phyloP scores from a whole-genome alignment of 2,113 vertebrate species.

The Rhinolophus ferrumequinum region DNA sequence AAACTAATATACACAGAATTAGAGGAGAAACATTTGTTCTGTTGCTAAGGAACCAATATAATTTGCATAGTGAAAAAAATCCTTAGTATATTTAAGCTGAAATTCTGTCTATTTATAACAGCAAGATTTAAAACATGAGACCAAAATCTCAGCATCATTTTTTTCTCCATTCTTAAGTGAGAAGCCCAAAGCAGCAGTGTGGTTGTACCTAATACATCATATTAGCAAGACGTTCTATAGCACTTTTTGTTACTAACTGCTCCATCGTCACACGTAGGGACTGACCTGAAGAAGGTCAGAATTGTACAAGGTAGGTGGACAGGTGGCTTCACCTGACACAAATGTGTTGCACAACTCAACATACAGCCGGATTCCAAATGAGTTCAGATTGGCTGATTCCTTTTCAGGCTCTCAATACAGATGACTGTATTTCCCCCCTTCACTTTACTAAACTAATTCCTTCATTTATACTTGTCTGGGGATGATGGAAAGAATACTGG shows the following conservation, averaged over 20 bases:
- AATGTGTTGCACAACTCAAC: fast-evolving
- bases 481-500: not conserved
- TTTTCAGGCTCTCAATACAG: not conserved
- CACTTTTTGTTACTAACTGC: not conserved
- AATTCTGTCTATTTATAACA: conserved; percentile 85
- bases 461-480: not conserved
- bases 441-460: not conserved
- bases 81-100: conserved; percentile 84
- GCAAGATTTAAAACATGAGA: conserved; percentile 83
- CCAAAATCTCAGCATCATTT: conserved; percentile 82
- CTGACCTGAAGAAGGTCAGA: not conserved
- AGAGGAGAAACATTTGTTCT: conserved; percentile 86
- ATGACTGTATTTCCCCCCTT: not conserved
- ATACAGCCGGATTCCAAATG: not conserved
- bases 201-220: not conserved
- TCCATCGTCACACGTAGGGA: no score
- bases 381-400: not conserved
- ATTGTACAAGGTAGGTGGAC: fast-evolving
- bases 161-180: conserved; percentile 78
- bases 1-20: conserved; percentile 86
- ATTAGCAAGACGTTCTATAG: not conserved
- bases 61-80: conserved; percentile 88
- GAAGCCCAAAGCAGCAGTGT: conserved; percentile 70
- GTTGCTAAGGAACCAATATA: conserved; percentile 86
- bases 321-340: not conserved